These are phyloP conservation scores for Nebria ingens DNA, from an alignment of 1,140 invertebrate species.

Conservation along the genomic window DNA sequence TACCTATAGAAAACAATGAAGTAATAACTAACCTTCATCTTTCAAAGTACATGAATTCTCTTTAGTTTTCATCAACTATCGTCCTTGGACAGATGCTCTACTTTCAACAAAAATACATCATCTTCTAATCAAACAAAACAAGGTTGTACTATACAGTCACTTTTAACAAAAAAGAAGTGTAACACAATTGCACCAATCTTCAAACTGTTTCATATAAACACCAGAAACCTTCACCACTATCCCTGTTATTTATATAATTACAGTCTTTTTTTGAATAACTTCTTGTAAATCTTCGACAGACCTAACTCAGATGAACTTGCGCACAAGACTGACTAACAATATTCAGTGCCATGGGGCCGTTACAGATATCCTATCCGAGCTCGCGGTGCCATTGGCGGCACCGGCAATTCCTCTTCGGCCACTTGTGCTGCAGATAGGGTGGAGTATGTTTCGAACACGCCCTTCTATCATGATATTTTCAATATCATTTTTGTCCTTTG, in stretches of 20 bases:
- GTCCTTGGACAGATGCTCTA: slow-evolving; percentile 3
- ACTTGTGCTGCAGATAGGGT: background rate
- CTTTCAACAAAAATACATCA: background rate
- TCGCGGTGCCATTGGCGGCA: background rate
- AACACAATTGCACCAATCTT: background rate
- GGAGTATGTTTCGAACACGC: background rate
- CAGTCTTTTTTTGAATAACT: background rate
- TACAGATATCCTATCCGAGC: background rate
- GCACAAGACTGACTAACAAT: slow-evolving; percentile 4
- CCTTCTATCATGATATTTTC: no score
- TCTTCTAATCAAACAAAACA: background rate
- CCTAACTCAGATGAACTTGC: background rate
- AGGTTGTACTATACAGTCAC: background rate
- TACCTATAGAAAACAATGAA: background rate
- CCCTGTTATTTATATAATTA: background rate
- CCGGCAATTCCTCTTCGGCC: background rate
- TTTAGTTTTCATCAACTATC: background rate
- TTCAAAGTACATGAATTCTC: no score
- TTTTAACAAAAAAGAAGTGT: no score
- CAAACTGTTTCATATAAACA: background rate
- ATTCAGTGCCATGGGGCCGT: background rate
- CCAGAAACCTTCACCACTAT: background rate
- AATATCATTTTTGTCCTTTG: slow-evolving; percentile 3
- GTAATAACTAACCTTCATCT: slow-evolving; percentile 4
- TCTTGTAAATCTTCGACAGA: background rate